Evolutionary conservation across 2,888 invertebrate genomes (phyloP), one percentile per base, ranked within the genome.

Genomic region (Athalia circularis): DNA sequence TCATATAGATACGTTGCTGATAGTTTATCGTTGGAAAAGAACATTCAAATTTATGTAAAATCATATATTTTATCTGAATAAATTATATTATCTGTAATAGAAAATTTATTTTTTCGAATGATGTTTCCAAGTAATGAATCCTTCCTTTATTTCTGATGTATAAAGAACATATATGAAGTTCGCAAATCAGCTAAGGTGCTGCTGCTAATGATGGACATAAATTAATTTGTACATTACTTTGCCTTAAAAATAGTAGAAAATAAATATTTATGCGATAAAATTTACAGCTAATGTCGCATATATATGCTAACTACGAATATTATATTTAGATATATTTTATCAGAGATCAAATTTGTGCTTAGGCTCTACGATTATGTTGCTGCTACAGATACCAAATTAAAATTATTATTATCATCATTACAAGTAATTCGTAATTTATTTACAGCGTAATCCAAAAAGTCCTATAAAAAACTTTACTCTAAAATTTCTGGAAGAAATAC

Each of bases 381-480:
- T 59, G 59, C 15, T 68, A 11, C 8, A 29, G 50, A 68, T 68
- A 52, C 52, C 54, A 5, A 54, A 43, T 68, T 9, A 43, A 43
- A 43, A 52, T 68, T 72, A 72, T 72, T 47, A 72, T 45, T 47
- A 47, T 59, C 11, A 13, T 59, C 59, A 2, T 13, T 65, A n/a
- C 52, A 68, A 50, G 47, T 52, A 29, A 68, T 68, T 48, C 52
- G n/a, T 59, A 62, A 62, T 62, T 62, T 84, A 83, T 84, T 61
- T 83, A 83, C 84, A 83, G 81, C 81, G 79, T 79, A 81, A 79
- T 77, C 79, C 79, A 79, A 83, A 86, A 86, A 86, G 80, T 82
- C 82, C 84, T 81, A 75, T 80, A 83, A 87, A 86, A 85, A 86
- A 84, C 81, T 80, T 80, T 83, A 84, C 77, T 77, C 72, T 80